A percentile compares a stretch with the other conserved stretches of the same genome.
Conservation (phyloP, 2,888 invertebrate genomes). For the Drosophila incognita region DNA sequence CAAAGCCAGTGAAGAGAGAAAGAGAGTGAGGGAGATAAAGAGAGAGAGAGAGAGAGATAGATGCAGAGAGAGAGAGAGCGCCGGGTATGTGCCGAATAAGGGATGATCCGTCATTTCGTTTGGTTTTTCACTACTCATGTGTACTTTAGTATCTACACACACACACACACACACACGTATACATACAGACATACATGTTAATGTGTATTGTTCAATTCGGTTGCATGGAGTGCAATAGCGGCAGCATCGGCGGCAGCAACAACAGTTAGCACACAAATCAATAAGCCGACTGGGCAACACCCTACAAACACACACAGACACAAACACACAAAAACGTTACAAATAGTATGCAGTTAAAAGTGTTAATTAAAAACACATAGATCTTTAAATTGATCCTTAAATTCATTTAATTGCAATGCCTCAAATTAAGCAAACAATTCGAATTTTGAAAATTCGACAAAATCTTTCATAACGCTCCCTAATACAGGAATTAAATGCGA, state of each 20-base stretch:
- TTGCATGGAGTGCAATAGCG: constrained; percentile 67
- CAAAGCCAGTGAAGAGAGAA: constrained; percentile 18
- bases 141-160: constrained; percentile 24
- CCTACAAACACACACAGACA: constrained; percentile 40
- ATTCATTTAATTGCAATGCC: constrained; percentile 5
- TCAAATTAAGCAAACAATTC: background rate
- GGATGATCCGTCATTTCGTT: constrained; percentile 63
- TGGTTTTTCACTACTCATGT: constrained; percentile 47
- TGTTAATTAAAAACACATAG: background rate
- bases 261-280: constrained; percentile 62
- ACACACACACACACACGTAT: constrained; percentile 3
- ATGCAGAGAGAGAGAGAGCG: constrained; percentile 21
- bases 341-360: background rate
- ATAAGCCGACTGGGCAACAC: constrained; percentile 74
- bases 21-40: background rate
- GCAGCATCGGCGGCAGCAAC: constrained; percentile 38
- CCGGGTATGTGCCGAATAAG: constrained; percentile 66
- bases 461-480: constrained; percentile 24
- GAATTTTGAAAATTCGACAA: constrained; percentile 20
- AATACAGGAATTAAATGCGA: constrained; percentile 18
- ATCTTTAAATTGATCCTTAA: background rate
- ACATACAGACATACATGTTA: constrained; percentile 21
- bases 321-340: background rate
- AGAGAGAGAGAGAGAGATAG: constrained; percentile 4
- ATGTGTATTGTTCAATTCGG: constrained; percentile 48